Conservation (phyloP, 2,797 vertebrate species). For the Eremophila alpestris region DNA sequence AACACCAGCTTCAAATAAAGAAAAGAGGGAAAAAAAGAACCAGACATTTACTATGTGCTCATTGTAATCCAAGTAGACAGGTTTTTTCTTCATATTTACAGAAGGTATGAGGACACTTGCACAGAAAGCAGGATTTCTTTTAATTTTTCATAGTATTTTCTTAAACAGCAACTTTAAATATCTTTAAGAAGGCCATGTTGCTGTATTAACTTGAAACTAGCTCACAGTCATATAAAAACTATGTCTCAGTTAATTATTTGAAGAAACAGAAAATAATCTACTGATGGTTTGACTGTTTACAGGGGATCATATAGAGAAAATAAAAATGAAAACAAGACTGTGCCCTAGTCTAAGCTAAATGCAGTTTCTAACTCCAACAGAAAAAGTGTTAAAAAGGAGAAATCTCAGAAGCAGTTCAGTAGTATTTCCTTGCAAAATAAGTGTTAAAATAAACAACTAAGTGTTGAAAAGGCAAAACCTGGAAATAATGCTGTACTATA, state of each 20-base stretch:
- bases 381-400: neutral
- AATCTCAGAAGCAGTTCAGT: neutral
- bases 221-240: neutral
- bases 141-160: neutral
- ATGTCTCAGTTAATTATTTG: neutral
- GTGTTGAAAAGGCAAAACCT: neutral
- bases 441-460: neutral
- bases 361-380: neutral
- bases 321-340: neutral
- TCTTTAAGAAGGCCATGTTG: neutral
- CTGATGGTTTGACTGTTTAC: neutral
- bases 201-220: neutral
- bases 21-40: neutral
- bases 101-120: neutral
- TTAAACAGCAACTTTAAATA: neutral
- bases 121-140: neutral
- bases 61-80: neutral
- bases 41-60: neutral
- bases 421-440: neutral
- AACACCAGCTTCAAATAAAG: conserved; percentile 20
- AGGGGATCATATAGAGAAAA: neutral
- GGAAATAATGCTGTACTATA: neutral
- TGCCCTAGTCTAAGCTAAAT: neutral
- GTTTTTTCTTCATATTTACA: neutral
- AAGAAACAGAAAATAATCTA: neutral